A percentile compares a stretch with the other conserved stretches of the same genome.
These are phyloP conservation scores for Aphidius colemani DNA, from an alignment of 2,888 invertebrate species.

Conservation along the genomic window DNA sequence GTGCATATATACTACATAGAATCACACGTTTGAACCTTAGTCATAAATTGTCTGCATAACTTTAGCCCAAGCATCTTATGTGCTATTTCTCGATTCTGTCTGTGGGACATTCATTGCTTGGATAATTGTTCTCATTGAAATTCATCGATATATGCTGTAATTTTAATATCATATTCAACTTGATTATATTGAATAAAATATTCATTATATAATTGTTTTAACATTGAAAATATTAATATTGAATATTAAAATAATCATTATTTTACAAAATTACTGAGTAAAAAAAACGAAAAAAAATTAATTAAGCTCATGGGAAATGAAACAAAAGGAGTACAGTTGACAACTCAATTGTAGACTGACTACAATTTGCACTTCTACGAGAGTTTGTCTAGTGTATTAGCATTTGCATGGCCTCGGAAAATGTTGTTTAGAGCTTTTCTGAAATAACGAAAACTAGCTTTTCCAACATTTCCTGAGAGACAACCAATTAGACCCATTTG, in stretches of 20 bases:
- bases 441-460: slow-evolving; percentile 45
- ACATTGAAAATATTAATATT: not conserved
- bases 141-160: slow-evolving; percentile 10
- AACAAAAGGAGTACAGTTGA: slow-evolving; percentile 11
- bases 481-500: slow-evolving; percentile 45
- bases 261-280: no score
- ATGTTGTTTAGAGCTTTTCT: slow-evolving; percentile 32
- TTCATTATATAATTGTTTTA: not conserved
- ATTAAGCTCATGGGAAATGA: not conserved
- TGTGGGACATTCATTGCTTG: slow-evolving; percentile 25
- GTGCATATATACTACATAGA: slow-evolving; percentile 16
- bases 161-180: not conserved
- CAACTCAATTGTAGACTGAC: slow-evolving; percentile 19
- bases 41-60: slow-evolving; percentile 30
- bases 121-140: slow-evolving; percentile 25
- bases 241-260: not conserved
- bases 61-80: slow-evolving; percentile 15
- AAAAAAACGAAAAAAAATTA: not conserved
- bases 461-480: slow-evolving; percentile 35
- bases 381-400: no score
- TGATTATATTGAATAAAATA: no score
- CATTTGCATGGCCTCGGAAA: slow-evolving; percentile 26
- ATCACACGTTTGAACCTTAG: slow-evolving; percentile 15
- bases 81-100: slow-evolving; percentile 23
- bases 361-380: slow-evolving; percentile 17